These are phyloP conservation scores for Ypsolopha scabrella DNA, from an alignment of 2,888 invertebrate genomes.

Conservation along the genomic window DNA sequence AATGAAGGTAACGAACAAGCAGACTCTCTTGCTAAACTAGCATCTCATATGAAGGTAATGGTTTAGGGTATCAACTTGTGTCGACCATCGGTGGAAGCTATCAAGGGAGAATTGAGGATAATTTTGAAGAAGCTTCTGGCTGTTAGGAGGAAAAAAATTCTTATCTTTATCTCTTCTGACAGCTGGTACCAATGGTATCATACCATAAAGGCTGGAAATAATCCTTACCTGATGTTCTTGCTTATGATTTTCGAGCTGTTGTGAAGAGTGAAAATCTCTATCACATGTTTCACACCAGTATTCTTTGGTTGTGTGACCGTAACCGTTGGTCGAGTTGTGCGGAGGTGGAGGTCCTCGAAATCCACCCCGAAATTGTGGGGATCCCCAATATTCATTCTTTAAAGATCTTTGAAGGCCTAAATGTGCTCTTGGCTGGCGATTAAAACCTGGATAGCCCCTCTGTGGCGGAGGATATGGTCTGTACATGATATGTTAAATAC, in stretches of 20 bases:
- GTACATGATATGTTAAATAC: not conserved
- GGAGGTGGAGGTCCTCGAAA: not conserved
- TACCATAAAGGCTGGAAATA: not conserved
- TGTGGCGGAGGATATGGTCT: not conserved
- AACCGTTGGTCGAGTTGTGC: not conserved
- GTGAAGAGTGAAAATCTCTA: slow-evolving; percentile 73
- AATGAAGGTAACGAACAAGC: no score
- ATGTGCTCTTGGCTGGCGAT: not conserved
- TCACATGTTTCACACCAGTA: slow-evolving; percentile 87
- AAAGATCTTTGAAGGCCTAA: not conserved
- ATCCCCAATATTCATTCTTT: not conserved
- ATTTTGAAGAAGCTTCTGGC: no score
- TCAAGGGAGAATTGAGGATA: no score
- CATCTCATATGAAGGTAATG: no score
- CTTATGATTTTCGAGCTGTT: slow-evolving; percentile 75
- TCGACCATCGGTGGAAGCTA: no score
- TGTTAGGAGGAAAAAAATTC: no score
- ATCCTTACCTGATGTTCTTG: slow-evolving; percentile 73
- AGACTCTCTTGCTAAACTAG: no score
- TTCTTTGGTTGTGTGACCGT: slow-evolving; percentile 15
- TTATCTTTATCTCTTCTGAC: not conserved
- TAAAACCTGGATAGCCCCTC: not conserved
- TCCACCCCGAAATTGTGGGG: no score
- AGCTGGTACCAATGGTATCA: no score
- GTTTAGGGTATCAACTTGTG: no score